Evolutionary conservation across 1,140 invertebrate species (phyloP).

Genomic region (Lepidotrigona ventralis): DNA sequence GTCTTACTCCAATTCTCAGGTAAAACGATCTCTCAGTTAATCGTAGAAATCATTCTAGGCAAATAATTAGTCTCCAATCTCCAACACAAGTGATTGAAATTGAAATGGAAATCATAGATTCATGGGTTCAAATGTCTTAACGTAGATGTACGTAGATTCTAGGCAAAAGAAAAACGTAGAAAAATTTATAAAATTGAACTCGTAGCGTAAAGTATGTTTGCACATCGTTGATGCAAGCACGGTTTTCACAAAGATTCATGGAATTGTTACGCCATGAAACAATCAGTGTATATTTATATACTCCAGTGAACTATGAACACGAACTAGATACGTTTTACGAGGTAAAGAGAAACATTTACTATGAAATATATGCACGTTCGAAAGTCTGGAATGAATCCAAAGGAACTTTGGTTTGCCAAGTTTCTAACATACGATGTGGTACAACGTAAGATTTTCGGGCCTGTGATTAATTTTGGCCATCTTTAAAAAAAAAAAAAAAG

Average conservation of each 20-base stretch:
- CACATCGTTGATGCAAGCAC: not conserved
- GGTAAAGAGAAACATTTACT: not conserved
- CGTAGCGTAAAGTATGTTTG: not conserved
- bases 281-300: not conserved
- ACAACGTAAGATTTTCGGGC: constrained; percentile 19
- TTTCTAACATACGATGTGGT: constrained; percentile 28
- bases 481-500: not conserved
- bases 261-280: not conserved
- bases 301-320: not conserved
- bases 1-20: constrained; percentile 78
- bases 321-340: not conserved
- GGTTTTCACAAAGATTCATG: not conserved
- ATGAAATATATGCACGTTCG: constrained; percentile 34
- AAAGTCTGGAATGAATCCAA: constrained; percentile 50
- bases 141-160: too few species aligned
- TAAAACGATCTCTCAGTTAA: constrained; percentile 34
- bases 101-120: too few species aligned
- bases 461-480: constrained; percentile 24
- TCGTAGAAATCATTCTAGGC: too few species aligned
- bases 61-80: too few species aligned
- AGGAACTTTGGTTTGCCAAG: constrained; percentile 49
- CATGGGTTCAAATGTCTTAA: too few species aligned
- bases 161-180: too few species aligned
- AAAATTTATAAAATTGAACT: not conserved
- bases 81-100: too few species aligned